These are phyloP conservation scores for Protomyctophum bolini DNA, from an alignment of 2,113 vertebrate genomes.

Conservation along the genomic window DNA sequence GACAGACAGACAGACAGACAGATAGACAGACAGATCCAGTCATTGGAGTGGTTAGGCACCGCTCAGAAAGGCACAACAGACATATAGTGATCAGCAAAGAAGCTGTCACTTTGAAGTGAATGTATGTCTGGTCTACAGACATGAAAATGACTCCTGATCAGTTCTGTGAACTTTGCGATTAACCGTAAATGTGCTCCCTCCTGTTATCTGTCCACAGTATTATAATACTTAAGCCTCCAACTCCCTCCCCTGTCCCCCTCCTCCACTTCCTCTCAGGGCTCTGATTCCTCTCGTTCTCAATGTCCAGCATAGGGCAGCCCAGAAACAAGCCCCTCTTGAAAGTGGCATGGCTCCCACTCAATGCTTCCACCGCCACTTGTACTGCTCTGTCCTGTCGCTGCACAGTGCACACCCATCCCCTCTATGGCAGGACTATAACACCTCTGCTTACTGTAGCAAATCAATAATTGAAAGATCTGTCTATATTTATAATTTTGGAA, in stretches of 20 bases:
- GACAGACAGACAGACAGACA: too few species aligned
- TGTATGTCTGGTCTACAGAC: too few species aligned
- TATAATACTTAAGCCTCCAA: conserved; percentile 66
- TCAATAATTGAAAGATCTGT: conserved; percentile 58
- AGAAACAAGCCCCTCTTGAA: conserved; percentile 10
- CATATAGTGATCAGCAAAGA: too few species aligned
- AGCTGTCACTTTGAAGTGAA: too few species aligned
- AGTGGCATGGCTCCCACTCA: not conserved
- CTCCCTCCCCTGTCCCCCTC: conserved; percentile 48
- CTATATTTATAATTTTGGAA: conserved; percentile 59
- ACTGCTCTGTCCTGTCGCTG: not conserved
- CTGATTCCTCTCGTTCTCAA: conserved; percentile 33
- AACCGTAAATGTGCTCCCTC: not conserved
- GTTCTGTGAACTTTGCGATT: too few species aligned
- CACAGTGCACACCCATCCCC: conserved; percentile 3
- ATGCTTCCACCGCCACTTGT: not conserved
- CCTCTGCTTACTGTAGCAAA: conserved; percentile 29
- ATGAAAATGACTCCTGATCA: too few species aligned
- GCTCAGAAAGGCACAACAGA: too few species aligned
- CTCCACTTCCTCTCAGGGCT: conserved; percentile 21
- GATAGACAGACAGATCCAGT: too few species aligned
- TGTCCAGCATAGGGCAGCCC: not conserved
- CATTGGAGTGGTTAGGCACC: too few species aligned
- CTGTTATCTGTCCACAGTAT: conserved; percentile 20
- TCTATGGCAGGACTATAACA: conserved; percentile 36